Conservation (phyloP, 2,888 invertebrate species). For the Ditylenchus weischeri region DNA sequence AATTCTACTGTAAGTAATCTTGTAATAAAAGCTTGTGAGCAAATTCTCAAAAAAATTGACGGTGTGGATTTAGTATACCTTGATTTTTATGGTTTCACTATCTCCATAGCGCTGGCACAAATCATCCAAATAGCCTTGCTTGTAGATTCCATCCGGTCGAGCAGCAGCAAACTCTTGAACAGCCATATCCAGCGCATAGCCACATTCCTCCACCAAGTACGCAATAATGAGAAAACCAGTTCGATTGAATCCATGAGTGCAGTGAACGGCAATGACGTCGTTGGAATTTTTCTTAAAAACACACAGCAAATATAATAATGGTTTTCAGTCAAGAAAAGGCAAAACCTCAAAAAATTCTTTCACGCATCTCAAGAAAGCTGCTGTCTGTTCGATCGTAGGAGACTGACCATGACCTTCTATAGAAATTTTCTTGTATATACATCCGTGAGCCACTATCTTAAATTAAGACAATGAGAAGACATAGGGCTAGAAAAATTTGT, state of each 20-base stretch:
- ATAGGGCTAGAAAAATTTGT: background rate
- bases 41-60: too few species aligned
- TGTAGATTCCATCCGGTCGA: slow-evolving; percentile 93
- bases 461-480: slow-evolving; percentile 10
- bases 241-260: slow-evolving; percentile 96
- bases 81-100: slow-evolving; percentile 59
- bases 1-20: too few species aligned
- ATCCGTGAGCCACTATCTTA: slow-evolving; percentile 59
- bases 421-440: slow-evolving; percentile 71
- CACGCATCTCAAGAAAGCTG: slow-evolving; percentile 81
- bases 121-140: slow-evolving; percentile 86
- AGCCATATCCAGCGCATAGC: slow-evolving; percentile 70
- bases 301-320: background rate
- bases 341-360: slow-evolving; percentile 65
- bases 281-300: slow-evolving; percentile 40
- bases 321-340: background rate
- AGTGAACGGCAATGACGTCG: slow-evolving; percentile 71
- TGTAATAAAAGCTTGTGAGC: too few species aligned
- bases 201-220: slow-evolving; percentile 76
- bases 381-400: slow-evolving; percentile 79
- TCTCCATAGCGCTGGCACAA: slow-evolving; percentile 78
- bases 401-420: slow-evolving; percentile 76
- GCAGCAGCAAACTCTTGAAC: slow-evolving; percentile 71
- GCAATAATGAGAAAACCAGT: slow-evolving; percentile 91
- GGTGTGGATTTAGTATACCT: too few species aligned